phyloP scores from a whole-genome alignment of 2,797 vertebrate genomes.

The Aeoliscus strigatus region DNA sequence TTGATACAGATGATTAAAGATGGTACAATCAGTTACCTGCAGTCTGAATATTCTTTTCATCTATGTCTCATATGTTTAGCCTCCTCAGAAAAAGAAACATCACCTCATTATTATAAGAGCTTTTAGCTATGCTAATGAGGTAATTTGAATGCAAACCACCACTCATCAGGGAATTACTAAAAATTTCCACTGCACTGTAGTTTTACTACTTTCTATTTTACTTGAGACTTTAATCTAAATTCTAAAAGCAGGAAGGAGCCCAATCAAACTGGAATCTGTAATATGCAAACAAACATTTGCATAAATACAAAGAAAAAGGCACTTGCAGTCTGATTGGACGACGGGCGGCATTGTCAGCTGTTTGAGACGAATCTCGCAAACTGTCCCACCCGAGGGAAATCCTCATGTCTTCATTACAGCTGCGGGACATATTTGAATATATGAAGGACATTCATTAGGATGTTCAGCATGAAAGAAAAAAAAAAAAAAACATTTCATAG shows the following conservation, averaged over 20 bases:
- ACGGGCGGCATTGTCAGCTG: constrained; percentile 56
- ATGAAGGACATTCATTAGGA: constrained; percentile 69
- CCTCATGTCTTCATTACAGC: constrained; percentile 66
- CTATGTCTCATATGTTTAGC: constrained; percentile 48
- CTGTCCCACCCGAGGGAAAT: constrained; percentile 59
- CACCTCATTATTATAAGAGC: constrained; percentile 69
- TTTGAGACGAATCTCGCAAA: constrained; percentile 57
- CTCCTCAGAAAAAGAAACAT: constrained; percentile 40
- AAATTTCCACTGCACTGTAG: constrained; percentile 55
- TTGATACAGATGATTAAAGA: constrained; percentile 33
- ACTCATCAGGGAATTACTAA: constrained; percentile 67
- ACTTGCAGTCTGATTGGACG: constrained; percentile 63
- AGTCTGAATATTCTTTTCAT: constrained; percentile 49
- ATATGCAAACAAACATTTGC: constrained; percentile 77
- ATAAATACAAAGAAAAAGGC: constrained; percentile 75
- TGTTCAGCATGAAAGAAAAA: constrained; percentile 55
- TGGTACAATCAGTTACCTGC: constrained; percentile 23
- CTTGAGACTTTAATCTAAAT: constrained; percentile 70
- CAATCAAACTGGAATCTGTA: constrained; percentile 70
- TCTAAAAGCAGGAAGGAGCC: constrained; percentile 67
- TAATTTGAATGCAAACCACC: constrained; percentile 73
- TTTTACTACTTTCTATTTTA: constrained; percentile 63
- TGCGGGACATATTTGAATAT: constrained; percentile 65
- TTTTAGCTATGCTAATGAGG: constrained; percentile 77
- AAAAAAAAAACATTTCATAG: constrained; percentile 60